These are phyloP conservation scores for Horisme vitalbata DNA, from an alignment of 2,888 invertebrate genomes.

Conservation along the genomic window DNA sequence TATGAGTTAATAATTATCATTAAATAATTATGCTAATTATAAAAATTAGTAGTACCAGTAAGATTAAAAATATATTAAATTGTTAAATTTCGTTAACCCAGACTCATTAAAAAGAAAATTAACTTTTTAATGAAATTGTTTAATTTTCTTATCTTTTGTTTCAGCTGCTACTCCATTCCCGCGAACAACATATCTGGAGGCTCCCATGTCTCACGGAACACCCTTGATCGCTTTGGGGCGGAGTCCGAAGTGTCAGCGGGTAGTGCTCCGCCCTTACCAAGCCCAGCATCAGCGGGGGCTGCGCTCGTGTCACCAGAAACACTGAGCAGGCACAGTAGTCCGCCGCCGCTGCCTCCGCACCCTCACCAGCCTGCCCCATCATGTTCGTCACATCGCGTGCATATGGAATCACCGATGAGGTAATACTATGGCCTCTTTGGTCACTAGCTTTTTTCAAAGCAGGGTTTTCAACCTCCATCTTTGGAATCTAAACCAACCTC, in stretches of 20 bases:
- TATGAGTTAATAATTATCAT: no score
- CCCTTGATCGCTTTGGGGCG: conserved; percentile 52
- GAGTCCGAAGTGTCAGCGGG: conserved; percentile 76
- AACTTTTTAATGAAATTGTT: neutral
- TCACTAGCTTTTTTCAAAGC: no score
- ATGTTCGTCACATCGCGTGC: conserved; percentile 79
- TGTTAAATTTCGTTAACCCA: no score
- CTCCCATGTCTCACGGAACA: conserved; percentile 80
- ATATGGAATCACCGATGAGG: conserved; percentile 81
- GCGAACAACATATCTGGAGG: conserved; percentile 86
- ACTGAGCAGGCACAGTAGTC: conserved; percentile 85
- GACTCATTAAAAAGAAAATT: no score
- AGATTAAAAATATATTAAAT: no score
- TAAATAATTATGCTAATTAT: no score
- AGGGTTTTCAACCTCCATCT: no score
- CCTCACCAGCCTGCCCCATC: conserved; percentile 80
- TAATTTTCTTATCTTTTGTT: conserved; percentile 41
- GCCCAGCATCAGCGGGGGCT: conserved; percentile 88
- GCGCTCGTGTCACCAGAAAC: conserved; percentile 90
- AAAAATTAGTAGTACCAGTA: no score
- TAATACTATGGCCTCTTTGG: no score
- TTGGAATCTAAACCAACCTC: no score
- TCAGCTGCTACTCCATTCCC: conserved; percentile 84
- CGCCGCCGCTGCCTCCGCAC: conserved; percentile 76
- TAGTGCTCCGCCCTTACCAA: conserved; percentile 85